Conservation (phyloP, 2,888 invertebrate species). For the Parnassius glacialis region DNA sequence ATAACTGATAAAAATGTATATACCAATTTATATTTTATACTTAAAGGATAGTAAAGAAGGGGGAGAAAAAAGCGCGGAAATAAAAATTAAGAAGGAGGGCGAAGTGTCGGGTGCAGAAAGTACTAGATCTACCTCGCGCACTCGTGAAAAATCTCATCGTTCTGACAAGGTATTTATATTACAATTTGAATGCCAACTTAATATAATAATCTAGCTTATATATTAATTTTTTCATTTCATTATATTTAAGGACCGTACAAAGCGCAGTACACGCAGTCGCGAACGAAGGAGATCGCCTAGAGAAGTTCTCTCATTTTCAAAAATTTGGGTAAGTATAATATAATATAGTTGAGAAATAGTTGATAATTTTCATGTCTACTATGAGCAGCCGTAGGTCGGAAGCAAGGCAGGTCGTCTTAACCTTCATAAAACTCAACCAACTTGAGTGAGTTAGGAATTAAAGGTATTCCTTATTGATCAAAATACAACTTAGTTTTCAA, state of each 20-base stretch:
- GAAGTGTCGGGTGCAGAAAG: constrained; percentile 67
- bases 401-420: too few species aligned
- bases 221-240: not conserved
- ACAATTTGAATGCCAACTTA: not conserved
- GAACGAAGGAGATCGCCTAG: constrained; percentile 79
- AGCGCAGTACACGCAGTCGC: constrained; percentile 67
- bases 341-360: too few species aligned
- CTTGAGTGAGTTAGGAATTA: too few species aligned
- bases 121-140: constrained; percentile 55
- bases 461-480: too few species aligned
- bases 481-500: too few species aligned
- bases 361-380: too few species aligned
- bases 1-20: too few species aligned
- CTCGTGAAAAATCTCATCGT: constrained; percentile 68
- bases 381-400: too few species aligned
- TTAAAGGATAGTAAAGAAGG: constrained; percentile 61
- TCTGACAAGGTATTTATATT: constrained; percentile 69
- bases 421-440: too few species aligned
- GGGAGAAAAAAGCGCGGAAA: constrained; percentile 48
- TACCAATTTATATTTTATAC: constrained; percentile 10
- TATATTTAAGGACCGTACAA: constrained; percentile 50
- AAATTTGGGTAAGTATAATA: constrained; percentile 84
- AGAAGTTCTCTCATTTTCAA: constrained; percentile 89
- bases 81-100: constrained; percentile 65
- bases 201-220: not conserved